Conservation (phyloP, 2,113 vertebrate species). For the Speoplatyrhinus poulsoni region DNA sequence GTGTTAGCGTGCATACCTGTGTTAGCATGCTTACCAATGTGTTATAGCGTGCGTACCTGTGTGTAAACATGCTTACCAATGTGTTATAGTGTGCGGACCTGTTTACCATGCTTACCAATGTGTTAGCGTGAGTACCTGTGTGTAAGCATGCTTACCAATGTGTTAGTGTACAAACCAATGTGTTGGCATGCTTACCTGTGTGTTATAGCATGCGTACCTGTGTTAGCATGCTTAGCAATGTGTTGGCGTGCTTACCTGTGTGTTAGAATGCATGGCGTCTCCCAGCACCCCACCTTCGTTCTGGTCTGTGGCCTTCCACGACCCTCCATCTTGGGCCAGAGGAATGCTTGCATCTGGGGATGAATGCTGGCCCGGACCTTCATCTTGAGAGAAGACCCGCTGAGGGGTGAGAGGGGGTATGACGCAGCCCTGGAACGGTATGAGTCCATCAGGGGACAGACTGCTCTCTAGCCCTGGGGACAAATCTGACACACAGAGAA, state of each 20-base stretch:
- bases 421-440: conserved; percentile 75
- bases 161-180: too few species aligned
- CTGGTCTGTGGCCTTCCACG: conserved; percentile 76
- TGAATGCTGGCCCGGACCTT: conserved; percentile 11
- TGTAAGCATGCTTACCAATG: conserved; percentile 61
- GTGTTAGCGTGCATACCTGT: too few species aligned
- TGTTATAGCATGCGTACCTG: conserved; percentile 69
- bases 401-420: conserved; percentile 63
- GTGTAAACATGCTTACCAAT: too few species aligned
- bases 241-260: conserved; percentile 72
- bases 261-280: conserved; percentile 76
- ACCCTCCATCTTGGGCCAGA: conserved; percentile 37
- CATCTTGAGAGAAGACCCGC: conserved; percentile 10
- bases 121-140: too few species aligned
- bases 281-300: conserved; percentile 73
- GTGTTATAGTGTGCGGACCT: conserved; percentile 70
- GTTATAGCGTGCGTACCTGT: conserved; percentile 47
- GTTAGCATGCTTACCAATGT: conserved; percentile 60
- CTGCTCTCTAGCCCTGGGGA: conserved; percentile 73
- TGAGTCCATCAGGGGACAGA: conserved; percentile 69
- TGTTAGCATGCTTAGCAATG: too few species aligned
- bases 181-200: conserved; percentile 72
- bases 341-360: conserved; percentile 9
- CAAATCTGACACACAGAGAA: conserved; percentile 64
- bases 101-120: conserved; percentile 46